Percentiles rank a stretch among this genome's conserved stretches.
phyloP scores from a whole-genome alignment of 2,797 vertebrate genomes.

The Neosalanx taihuensis region DNA sequence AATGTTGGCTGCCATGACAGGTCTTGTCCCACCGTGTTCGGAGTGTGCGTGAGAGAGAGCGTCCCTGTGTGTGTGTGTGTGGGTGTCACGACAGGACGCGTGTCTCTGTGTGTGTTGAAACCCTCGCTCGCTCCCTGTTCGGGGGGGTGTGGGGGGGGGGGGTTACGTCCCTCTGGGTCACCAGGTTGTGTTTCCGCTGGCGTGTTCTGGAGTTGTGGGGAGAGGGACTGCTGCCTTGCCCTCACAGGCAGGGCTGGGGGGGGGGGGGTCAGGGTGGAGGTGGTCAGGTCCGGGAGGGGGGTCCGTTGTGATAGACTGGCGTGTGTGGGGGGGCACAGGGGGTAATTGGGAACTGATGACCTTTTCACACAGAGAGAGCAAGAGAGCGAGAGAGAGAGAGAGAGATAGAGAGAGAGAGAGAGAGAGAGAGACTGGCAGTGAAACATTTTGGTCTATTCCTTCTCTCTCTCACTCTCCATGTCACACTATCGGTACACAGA shows the following conservation, averaged over 20 bases:
- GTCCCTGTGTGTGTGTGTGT: neutral
- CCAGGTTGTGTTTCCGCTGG: too few relatives aligned
- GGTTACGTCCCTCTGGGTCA: too few relatives aligned
- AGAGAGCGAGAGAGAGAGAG: too few relatives aligned
- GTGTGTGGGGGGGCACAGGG: too few relatives aligned
- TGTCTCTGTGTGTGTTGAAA: neutral
- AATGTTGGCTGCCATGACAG: neutral
- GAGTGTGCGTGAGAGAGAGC: neutral
- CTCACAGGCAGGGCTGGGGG: neutral
- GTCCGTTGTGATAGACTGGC: neutral
- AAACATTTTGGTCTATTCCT: neutral
- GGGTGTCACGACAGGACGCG: neutral
- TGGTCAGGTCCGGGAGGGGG: neutral
- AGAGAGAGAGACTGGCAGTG: neutral
- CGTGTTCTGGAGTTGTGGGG: neutral
- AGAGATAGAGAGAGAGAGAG: too few relatives aligned
- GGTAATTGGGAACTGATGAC: conserved; percentile 12
- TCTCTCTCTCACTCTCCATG: neutral
- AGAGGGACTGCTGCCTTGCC: neutral
- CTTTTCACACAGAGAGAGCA: conserved; percentile 11
- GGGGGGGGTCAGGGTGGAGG: neutral
- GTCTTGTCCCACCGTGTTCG: neutral
- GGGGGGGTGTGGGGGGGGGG: neutral
- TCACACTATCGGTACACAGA: neutral
- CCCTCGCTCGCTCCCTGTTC: neutral